Evolutionary conservation across 2,113 vertebrate genomes (phyloP).

Genomic region (Chamaetylas fuelleborni): DNA sequence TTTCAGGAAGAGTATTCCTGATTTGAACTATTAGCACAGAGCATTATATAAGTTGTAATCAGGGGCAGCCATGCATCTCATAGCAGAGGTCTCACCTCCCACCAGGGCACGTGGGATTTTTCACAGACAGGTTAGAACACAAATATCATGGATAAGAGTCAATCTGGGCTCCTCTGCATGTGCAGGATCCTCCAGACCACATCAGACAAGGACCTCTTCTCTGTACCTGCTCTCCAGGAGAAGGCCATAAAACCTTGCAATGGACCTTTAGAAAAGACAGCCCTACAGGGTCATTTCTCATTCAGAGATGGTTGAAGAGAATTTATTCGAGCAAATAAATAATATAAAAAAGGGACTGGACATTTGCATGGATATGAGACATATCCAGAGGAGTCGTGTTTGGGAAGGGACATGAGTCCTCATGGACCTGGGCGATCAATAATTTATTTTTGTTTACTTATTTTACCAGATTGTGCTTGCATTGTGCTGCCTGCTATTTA

Average conservation of each 20-base stretch:
- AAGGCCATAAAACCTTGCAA: not conserved
- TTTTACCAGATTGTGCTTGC: not conserved
- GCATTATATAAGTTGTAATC: not conserved
- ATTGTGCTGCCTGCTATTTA: not conserved
- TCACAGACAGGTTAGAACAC: not conserved
- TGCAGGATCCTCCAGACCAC: not conserved
- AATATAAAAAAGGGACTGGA: not conserved
- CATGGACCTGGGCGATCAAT: not conserved
- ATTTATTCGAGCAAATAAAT: not conserved
- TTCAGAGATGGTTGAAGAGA: not conserved
- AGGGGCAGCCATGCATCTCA: not conserved
- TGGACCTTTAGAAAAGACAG: fast-evolving
- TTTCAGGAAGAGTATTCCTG: not conserved
- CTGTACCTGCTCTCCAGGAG: not conserved
- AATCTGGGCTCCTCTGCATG: fast-evolving
- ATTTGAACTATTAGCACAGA: not conserved
- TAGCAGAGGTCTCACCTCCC: not conserved
- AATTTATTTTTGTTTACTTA: not conserved
- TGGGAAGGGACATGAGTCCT: not conserved
- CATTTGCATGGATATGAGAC: not conserved
- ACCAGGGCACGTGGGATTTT: fast-evolving
- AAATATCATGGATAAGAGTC: fast-evolving
- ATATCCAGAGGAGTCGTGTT: not conserved
- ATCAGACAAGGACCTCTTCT: not conserved
- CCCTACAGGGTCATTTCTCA: not conserved